Evolutionary conservation across 2,797 vertebrate species (phyloP), one percentile per base, ranked within the genome.

Genomic region (Hemibagrus guttatus): DNA sequence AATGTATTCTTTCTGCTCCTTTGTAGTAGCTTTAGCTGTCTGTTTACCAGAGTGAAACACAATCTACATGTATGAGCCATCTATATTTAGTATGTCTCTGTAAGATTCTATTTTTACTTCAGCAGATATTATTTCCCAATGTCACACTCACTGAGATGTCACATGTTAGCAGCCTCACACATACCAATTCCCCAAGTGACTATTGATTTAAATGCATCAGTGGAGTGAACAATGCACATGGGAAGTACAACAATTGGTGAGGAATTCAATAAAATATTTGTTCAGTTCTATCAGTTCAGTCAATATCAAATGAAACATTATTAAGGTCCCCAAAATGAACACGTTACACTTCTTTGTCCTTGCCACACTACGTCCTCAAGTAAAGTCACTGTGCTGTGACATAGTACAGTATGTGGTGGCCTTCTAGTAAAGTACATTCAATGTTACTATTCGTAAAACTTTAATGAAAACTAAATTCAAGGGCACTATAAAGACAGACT

Each of bases 31-130:
- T 81, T 78, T 58, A 31, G 78, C 80, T 11, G 68, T 89, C 88
- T 91, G 90, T 91, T 92, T 92, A 91, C 89, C 74, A 42, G 84
- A 66, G 61, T 49, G 63, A 75, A 72, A 81, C 66, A 63, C 82
- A 79, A 81, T 59, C 82, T 49, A 74, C 82, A 75, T 81, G 85
- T 80, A 82, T 80, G 85, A 83, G 64, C 75, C 72, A 69, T 88
- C 89, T 89, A 83, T 81, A 68, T 91, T 90, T 90, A 91, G 90
- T 9, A 84, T 46, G 86, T 71, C 42, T 89, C 83, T 84, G 87
- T 84, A 54, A 39, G 68, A 4, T 61, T 69, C 90, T 92, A 91
- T 92, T 90, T 91, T 91, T 88, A 79, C 26, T 52, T 26, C 46
- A 59, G 42, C 90, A 66, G 90, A 90, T 88, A 84, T 49, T 85